phyloP scores from a whole-genome alignment of 35 echinoderm and acorn worm genomes.

The Lytechinus variegatus region DNA sequence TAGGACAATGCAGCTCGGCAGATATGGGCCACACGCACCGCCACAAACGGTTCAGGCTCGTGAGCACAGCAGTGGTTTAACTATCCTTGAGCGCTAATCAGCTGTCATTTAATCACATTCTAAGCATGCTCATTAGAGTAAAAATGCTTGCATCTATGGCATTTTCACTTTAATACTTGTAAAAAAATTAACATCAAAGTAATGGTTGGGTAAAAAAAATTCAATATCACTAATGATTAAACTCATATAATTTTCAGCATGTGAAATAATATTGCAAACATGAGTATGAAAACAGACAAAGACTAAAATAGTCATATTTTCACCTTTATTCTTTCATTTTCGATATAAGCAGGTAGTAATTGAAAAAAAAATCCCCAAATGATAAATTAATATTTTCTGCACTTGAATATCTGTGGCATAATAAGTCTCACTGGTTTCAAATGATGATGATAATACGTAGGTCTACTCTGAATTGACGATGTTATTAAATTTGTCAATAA shows the following conservation, averaged over 20 bases:
- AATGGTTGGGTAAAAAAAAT: not conserved
- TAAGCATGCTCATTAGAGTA: slow-evolving; percentile 25
- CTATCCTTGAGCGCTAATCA: slow-evolving; percentile 50
- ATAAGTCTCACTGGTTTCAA: no score
- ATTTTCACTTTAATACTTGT: not conserved
- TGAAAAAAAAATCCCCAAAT: no score
- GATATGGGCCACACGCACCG: slow-evolving; percentile 46
- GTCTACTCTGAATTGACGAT: no score
- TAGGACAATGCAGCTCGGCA: slow-evolving; percentile 7
- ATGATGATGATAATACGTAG: no score
- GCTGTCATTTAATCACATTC: not conserved
- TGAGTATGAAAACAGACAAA: not conserved
- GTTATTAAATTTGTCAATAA: no score
- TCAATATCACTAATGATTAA: slow-evolving; percentile 2
- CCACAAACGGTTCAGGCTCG: slow-evolving; percentile 20
- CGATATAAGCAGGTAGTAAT: no score
- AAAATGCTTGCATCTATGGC: not conserved
- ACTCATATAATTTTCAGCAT: not conserved
- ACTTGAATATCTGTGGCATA: no score
- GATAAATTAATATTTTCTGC: no score
- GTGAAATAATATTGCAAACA: not conserved
- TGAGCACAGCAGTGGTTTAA: slow-evolving; percentile 31
- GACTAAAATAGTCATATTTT: not conserved
- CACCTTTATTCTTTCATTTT: not conserved
- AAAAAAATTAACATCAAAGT: not conserved